phyloP scores from a whole-genome alignment of 2,113 vertebrate species.

The Odobenus rosmarus region DNA sequence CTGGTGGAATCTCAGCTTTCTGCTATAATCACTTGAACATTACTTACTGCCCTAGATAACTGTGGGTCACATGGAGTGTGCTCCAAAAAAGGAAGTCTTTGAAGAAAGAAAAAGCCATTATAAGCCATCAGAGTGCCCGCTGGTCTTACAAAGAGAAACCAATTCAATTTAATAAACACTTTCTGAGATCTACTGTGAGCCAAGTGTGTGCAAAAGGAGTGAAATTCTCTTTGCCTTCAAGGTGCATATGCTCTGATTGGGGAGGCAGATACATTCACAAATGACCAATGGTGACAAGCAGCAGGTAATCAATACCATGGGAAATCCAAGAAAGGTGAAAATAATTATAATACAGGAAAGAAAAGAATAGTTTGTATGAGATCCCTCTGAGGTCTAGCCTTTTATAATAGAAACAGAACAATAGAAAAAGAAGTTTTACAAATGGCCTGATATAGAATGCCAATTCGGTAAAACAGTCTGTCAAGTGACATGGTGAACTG shows the following conservation, averaged over 20 bases:
- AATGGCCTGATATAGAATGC: background rate
- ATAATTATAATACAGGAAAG: background rate
- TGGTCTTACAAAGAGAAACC: conserved; percentile 33
- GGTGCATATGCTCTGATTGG: background rate
- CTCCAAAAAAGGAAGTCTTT: background rate
- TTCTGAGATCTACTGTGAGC: background rate
- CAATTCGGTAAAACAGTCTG: background rate
- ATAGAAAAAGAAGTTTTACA: conserved; percentile 50
- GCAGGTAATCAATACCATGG: background rate
- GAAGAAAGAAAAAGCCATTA: background rate
- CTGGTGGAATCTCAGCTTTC: conserved; percentile 41
- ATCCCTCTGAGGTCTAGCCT: background rate
- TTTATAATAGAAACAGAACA: background rate
- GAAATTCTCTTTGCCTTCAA: conserved; percentile 48
- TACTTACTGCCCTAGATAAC: conserved; percentile 60
- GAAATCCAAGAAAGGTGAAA: background rate
- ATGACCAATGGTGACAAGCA: background rate
- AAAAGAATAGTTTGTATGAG: background rate
- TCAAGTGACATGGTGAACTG: background rate
- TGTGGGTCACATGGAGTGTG: background rate
- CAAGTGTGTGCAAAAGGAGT: background rate
- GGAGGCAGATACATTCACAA: background rate
- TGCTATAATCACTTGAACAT: background rate
- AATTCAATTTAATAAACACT: conserved; percentile 45
- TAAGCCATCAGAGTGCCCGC: conserved; percentile 24